Base-by-base conservation (phyloP, 2,797 vertebrate species). In the Erithacus rubecula region DNA sequence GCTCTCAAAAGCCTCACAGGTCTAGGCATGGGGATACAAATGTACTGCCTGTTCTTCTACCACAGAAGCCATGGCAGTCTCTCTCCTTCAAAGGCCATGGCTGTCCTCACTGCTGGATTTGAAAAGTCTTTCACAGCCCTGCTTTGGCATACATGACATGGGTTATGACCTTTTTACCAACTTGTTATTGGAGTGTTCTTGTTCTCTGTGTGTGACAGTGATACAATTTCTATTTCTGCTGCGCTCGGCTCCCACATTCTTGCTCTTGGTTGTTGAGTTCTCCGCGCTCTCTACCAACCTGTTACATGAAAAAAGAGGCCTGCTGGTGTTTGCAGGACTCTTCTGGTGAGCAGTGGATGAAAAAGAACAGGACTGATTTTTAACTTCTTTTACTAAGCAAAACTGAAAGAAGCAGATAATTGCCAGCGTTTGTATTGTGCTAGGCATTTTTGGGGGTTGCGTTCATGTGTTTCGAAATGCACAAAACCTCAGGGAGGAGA, bases 181-280 rank as follows among this genome's bases (percentile, higher is more conserved):
- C 88, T 80, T 87, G 90, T 15, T 84, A 76, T 94, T 95, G 1
- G 3, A 94, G 52, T 49, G 80, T 91, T 90, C 90, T 88, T 94
- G 88, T 81, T 90, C 0, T 0, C 93, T 59, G 26, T 96, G 81
- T 81, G 80, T 95, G 91, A 69, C 63, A 90, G 53, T 94, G 96
- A 96, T 87, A 96, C 13, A 83, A 91, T 67, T 94, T 93, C 96
- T 96, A 96, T 96, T 96, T 96, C 91, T 96, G 96, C 37, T 82
- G 21, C 8, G 13, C 80, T 90, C 70, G 59, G 58, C 83, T 89
- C 83, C 82, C 55, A 43, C 83, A 37, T 85, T 95, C 91, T 95
- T 89, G n/a, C 56, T 89, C n/a, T 69, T 72, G 39, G 18, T 47
- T 72, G 37, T 86, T 84, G 85, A 72, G 62, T 81, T 78, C 18